Conservation (phyloP, 2,888 invertebrate genomes). For the Mystacides longicornis region DNA sequence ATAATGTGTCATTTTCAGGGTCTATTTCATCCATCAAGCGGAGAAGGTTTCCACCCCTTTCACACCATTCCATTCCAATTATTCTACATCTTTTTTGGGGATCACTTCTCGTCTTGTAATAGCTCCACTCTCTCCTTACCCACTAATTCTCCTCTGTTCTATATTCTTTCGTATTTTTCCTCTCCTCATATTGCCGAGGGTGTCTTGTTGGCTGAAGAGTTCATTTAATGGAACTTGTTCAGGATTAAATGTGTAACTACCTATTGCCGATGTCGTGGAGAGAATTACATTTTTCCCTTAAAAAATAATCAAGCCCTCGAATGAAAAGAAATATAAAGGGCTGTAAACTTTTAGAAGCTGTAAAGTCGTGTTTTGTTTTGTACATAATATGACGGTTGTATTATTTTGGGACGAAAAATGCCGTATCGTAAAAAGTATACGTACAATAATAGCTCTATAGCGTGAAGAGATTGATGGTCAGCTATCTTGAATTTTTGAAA, state of each 20-base stretch:
- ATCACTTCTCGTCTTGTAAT: conserved; percentile 1
- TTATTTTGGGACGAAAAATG: no score
- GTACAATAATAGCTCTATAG: no score
- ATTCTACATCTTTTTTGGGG: conserved; percentile 2
- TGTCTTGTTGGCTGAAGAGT: not conserved
- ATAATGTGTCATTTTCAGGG: conserved; percentile 25
- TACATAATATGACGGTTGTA: no score
- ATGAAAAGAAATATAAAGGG: no score
- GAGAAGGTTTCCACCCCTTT: conserved; percentile 3
- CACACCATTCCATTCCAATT: conserved; percentile 7
- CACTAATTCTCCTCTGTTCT: not conserved
- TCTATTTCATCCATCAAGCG: conserved; percentile 25
- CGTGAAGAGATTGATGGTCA: no score
- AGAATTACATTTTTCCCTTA: no score
- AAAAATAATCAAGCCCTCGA: no score
- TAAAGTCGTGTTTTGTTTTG: no score
- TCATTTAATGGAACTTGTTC: not conserved
- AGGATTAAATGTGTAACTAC: not conserved
- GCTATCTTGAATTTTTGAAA: no score
- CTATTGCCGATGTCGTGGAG: not conserved
- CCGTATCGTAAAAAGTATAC: no score
- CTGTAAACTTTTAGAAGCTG: no score
- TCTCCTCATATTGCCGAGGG: not conserved
- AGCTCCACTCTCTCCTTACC: not conserved
- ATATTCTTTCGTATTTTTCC: not conserved